These are phyloP conservation scores for Coregonus suidteri DNA, from an alignment of 2,797 vertebrate species.

Conservation along the genomic window DNA sequence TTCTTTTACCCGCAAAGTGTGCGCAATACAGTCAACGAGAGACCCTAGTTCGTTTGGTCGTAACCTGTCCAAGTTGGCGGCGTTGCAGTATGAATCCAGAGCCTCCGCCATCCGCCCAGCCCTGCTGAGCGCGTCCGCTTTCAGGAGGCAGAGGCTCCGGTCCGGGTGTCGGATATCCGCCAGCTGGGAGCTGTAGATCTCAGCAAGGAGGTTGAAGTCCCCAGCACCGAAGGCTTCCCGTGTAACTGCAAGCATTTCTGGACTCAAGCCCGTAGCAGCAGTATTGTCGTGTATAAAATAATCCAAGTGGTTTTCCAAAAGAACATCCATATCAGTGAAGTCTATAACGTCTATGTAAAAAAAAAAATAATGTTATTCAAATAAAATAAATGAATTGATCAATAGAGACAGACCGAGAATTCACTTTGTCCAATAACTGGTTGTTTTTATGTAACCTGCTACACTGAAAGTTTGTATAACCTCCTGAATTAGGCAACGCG, in stretches of 20 bases:
- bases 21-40: constrained; percentile 81
- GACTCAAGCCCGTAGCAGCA: constrained; percentile 63
- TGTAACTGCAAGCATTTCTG: constrained; percentile 83
- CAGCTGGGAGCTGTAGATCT: constrained; percentile 84
- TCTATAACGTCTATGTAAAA: too few species aligned
- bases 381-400: too few species aligned
- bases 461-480: too few species aligned
- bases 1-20: constrained; percentile 80
- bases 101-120: constrained; percentile 84
- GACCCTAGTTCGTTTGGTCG: constrained; percentile 79
- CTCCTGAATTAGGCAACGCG: too few species aligned
- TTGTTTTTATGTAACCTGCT: too few species aligned
- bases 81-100: constrained; percentile 82
- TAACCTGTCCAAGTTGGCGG: constrained; percentile 74
- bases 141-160: constrained; percentile 81
- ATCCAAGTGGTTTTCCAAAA: neutral
- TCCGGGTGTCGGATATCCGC: constrained; percentile 81
- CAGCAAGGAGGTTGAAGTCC: constrained; percentile 81
- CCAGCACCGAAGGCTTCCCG: constrained; percentile 84
- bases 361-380: too few species aligned
- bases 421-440: too few species aligned
- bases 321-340: neutral
- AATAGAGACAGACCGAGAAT: too few species aligned
- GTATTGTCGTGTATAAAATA: constrained; percentile 15
- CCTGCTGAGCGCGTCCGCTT: constrained; percentile 81